Base-by-base conservation (phyloP, 1,140 invertebrate genomes). In the Trialeurodes vaporariorum region DNA sequence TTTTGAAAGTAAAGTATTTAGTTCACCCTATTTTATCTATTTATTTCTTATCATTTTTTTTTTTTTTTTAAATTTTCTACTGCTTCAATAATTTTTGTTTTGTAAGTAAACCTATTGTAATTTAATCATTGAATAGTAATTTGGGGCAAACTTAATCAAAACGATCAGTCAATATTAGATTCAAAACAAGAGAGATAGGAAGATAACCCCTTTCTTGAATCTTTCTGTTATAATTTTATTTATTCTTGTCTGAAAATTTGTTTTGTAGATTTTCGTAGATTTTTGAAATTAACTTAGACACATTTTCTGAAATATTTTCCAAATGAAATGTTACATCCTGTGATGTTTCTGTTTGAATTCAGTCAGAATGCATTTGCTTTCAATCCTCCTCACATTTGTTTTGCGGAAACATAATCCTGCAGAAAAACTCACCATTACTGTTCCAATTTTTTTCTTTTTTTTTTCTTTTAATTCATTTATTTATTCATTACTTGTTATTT, bases 1-100 rank as follows among this genome's bases (percentile, higher is more conserved):
- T 49, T 17, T 49, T 49, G 17, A 49, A 49, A 49, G 34, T 49
- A 49, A 49, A 49, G 34, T 49, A 49, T 61, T 26, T 69, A 59
- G 58, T 65, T 66, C 67, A 63, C 59, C 67, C 59, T 67, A 58
- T 68, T 34, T 68, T 62, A 62, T 67, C 69, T 67, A 70, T 49
- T 49, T 49, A 9, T 49, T 49, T 49, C 34, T 49, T 17, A 49
- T 49, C 17, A 9, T 5, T 49, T 49, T 17, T 64, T 72, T 69
- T 71, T 22, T 67, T 67, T 71, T 59, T 70, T 68, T n/a, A n/a
- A n/a, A n/a, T n/a, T n/a, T 70, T 70, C 2, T 69, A 68, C 34
- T 70, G 63, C 62, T 62, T 63, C 21, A 60, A 61, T 66, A 12
- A 66, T 78, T 75, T 79, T 69, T 49, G 5, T 49, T 49, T 49